Percentiles rank a stretch among this genome's conserved stretches.
These are phyloP conservation scores for Corythornis leucogaster DNA, from an alignment of 2,797 vertebrate genomes.

Conservation along the genomic window DNA sequence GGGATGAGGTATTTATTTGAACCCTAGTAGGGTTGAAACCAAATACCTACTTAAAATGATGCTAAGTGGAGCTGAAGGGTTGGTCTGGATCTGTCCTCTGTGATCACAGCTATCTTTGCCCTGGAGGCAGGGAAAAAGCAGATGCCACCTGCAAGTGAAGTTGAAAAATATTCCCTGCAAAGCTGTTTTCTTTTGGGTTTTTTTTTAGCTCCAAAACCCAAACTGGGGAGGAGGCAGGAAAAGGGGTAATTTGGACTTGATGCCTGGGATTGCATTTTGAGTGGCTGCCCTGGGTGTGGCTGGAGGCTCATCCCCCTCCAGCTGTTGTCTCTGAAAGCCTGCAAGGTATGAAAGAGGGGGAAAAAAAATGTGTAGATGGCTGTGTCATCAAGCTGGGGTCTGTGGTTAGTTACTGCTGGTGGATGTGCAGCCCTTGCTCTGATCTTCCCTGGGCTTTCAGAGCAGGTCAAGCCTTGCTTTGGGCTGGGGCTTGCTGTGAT, in stretches of 20 bases:
- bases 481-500: background rate
- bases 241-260: rapidly evolving
- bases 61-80: background rate
- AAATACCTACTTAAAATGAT: background rate
- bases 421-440: background rate
- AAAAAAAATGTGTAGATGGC: rapidly evolving
- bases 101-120: background rate
- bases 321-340: background rate
- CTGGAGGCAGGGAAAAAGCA: background rate
- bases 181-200: background rate
- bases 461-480: background rate
- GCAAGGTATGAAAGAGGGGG: rapidly evolving
- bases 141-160: background rate
- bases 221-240: rapidly evolving
- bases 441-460: background rate
- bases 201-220: background rate
- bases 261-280: rapidly evolving
- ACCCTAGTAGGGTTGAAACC: background rate
- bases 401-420: rapidly evolving
- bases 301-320: rapidly evolving
- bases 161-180: background rate
- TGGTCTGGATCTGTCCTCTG: background rate
- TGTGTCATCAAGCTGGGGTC: too few species aligned
- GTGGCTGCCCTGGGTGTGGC: rapidly evolving
- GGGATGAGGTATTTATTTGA: background rate